These are phyloP conservation scores for Dysidea cf. avara DNA, from an alignment of 37 sponge, comb jelly and placozoan species.

Conservation along the genomic window DNA sequence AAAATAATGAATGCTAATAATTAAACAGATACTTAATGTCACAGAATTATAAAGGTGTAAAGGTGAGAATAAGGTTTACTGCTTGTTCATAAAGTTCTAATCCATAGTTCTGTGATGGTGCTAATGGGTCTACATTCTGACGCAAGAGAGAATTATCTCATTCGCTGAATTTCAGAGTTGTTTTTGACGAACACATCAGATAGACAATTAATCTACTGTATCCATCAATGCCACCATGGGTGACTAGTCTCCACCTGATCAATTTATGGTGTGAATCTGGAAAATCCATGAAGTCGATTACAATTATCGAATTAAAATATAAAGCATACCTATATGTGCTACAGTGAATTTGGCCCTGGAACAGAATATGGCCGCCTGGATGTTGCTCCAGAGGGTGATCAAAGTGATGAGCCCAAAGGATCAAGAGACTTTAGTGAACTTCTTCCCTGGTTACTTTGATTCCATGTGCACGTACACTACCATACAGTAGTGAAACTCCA, in stretches of 20 bases:
- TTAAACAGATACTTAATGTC: too few species aligned
- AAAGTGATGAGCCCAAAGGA: conserved; percentile 1
- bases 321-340: not conserved
- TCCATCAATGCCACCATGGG: too few species aligned
- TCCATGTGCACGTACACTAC: conserved; percentile 9
- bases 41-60: conserved; percentile 7
- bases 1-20: too few species aligned
- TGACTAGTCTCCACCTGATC: too few species aligned
- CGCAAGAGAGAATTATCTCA: not conserved
- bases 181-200: too few species aligned
- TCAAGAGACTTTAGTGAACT: conserved; percentile 3
- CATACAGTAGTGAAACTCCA: conserved; percentile 1
- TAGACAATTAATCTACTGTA: too few species aligned
- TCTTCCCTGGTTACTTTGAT: conserved; percentile 10
- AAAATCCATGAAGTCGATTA: too few species aligned
- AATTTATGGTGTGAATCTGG: too few species aligned
- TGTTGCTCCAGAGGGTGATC: conserved; percentile 10
- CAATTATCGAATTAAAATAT: too few species aligned
- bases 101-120: conserved; percentile 22
- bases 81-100: conserved; percentile 37
- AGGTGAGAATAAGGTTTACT: conserved; percentile 1
- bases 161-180: not conserved
- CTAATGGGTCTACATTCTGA: conserved; percentile 20
- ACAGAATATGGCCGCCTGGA: conserved; percentile 6
- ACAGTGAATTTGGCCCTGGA: conserved; percentile 20